phyloP scores from a whole-genome alignment of 2,797 vertebrate genomes.

The Epinephelus malabaricus region DNA sequence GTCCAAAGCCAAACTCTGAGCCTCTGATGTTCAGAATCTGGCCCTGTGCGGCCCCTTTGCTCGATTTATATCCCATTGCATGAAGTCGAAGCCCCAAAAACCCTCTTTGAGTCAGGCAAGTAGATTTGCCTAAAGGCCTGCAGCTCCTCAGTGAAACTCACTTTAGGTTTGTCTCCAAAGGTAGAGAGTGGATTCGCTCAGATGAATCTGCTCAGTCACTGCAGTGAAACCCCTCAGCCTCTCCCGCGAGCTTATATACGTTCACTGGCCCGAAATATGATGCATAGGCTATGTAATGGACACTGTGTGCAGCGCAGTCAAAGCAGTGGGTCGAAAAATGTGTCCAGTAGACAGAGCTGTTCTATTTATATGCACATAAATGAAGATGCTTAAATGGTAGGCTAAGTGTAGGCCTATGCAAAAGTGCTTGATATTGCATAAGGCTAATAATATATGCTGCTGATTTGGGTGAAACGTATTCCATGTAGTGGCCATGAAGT shows the following conservation, averaged over 20 bases:
- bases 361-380: slow-evolving; percentile 91
- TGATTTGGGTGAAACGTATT: slow-evolving; percentile 82
- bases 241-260: slow-evolving; percentile 84
- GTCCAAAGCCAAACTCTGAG: slow-evolving; percentile 74
- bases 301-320: slow-evolving; percentile 83
- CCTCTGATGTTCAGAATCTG: neutral
- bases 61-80: slow-evolving; percentile 61
- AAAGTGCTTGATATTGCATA: slow-evolving; percentile 88
- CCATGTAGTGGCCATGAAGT: slow-evolving; percentile 48
- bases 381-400: slow-evolving; percentile 90
- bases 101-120: slow-evolving; percentile 31
- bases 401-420: slow-evolving; percentile 79
- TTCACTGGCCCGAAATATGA: slow-evolving; percentile 84
- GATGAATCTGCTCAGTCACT: slow-evolving; percentile 82
- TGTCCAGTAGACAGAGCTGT: slow-evolving; percentile 88
- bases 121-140: slow-evolving; percentile 54
- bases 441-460: slow-evolving; percentile 88
- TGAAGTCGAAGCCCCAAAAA: slow-evolving; percentile 52
- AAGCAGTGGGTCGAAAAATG: slow-evolving; percentile 85
- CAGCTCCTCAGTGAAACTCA: slow-evolving; percentile 83
- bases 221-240: slow-evolving; percentile 77
- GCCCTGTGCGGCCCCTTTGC: slow-evolving; percentile 29
- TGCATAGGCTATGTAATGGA: slow-evolving; percentile 86
- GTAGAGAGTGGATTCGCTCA: slow-evolving; percentile 78
- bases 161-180: slow-evolving; percentile 81